Base-by-base conservation (phyloP, 1,140 invertebrate genomes). In the Calosoma granatense region DNA sequence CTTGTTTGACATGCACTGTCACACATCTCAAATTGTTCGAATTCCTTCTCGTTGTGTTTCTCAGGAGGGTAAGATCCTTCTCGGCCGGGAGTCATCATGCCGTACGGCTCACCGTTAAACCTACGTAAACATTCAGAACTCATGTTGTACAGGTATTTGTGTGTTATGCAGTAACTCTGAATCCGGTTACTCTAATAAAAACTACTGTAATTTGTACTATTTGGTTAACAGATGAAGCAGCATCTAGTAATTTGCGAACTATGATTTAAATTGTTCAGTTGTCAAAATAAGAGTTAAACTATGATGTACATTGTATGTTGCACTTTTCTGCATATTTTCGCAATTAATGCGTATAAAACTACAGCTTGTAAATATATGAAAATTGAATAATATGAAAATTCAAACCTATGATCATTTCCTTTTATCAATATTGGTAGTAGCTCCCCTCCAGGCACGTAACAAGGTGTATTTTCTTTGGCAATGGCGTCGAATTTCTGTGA, bases 1-100 rank as follows among this genome's bases (percentile, higher is more conserved):
- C 86, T 75, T 0, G 88, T 90, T 66, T 91, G 88, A 65, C 86
- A 89, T 1, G 83, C 85, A 54, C 79, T 87, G 65, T 90, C 87
- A 57, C 84, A 80, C 71, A 86, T 89, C 64, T 88, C 85, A 14
- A 82, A 78, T 6, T 62, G 55, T 1, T 70, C 72, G 53, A 74
- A 73, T 11, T 77, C 77, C 43, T 60, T 73, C 1, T 77, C 66
- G 26, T 66, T 47, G 6, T 4, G 3, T 4, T 17, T 9, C 17
- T 47, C 41, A 4, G 15, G 6, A 9, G 6, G 6, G 17, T 47
- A 47, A 4, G 41, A 47, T 12, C 15, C 41, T 47, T 47, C 41
- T 17, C 6, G 15, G 9, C 3, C 15, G 3, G 41, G 4, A 12
- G 41, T 9, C 6, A 47, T 47, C 6, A 47, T 47, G 17, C 41